Evolutionary conservation across 2,113 vertebrate species (phyloP).

Genomic region (Salminus brasiliensis): DNA sequence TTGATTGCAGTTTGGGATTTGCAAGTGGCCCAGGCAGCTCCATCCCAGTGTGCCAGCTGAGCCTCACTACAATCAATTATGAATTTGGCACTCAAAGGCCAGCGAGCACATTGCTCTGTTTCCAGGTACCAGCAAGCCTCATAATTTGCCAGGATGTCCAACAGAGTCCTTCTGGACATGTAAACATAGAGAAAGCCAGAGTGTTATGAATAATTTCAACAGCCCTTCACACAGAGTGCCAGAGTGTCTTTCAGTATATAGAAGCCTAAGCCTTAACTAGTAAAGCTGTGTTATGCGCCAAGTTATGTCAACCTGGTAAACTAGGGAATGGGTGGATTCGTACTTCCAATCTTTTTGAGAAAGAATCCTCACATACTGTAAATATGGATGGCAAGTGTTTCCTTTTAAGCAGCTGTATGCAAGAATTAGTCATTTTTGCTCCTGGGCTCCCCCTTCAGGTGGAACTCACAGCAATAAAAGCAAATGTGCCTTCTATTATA

Average conservation of each 20-base stretch:
- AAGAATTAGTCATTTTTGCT: too few relatives aligned
- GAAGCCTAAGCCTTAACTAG: background rate
- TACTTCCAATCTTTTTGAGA: too few relatives aligned
- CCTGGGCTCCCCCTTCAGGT: too few relatives aligned
- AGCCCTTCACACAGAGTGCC: background rate
- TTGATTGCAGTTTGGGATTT: slow-evolving; percentile 13
- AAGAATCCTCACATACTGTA: too few relatives aligned
- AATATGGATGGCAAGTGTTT: too few relatives aligned
- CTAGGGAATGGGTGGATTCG: too few relatives aligned
- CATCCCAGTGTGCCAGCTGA: slow-evolving; percentile 31
- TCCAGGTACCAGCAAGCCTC: slow-evolving; percentile 22
- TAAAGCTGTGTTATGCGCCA: too few relatives aligned
- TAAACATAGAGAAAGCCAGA: slow-evolving; percentile 11
- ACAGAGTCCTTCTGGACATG: slow-evolving; percentile 28
- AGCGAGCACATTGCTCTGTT: background rate
- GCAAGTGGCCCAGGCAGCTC: background rate
- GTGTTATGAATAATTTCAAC: background rate
- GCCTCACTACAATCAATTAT: slow-evolving; percentile 41
- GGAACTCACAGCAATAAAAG: too few relatives aligned
- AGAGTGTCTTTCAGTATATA: background rate
- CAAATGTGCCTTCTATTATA: too few relatives aligned
- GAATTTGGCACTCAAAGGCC: slow-evolving; percentile 38
- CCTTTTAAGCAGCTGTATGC: too few relatives aligned
- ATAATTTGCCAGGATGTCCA: slow-evolving; percentile 23
- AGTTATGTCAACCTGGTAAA: too few relatives aligned